Percentiles rank a stretch among this genome's conserved stretches.
Evolutionary conservation across 2,888 invertebrate genomes (phyloP).

Genomic region (Pristionchus japonicus): DNA sequence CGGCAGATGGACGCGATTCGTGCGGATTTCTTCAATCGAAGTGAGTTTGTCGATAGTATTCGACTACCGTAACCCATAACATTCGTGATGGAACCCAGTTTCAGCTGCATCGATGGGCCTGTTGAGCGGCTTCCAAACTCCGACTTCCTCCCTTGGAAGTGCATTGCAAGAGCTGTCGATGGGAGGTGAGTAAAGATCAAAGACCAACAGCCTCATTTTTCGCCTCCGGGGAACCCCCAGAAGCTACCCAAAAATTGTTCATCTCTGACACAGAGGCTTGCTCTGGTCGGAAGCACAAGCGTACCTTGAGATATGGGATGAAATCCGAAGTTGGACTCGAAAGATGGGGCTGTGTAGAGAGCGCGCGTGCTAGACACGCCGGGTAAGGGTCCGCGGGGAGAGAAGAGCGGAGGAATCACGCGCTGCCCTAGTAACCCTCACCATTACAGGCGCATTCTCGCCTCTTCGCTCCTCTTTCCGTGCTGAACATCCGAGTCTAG

Average conservation of each 20-base stretch:
- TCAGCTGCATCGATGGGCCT: not conserved
- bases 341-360: not conserved
- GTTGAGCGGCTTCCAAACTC: constrained; percentile 62
- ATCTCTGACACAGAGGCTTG: constrained; percentile 27
- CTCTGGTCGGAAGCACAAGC: constrained; percentile 37
- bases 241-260: constrained; percentile 17
- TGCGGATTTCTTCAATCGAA: not conserved
- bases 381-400: no score
- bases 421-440: no score
- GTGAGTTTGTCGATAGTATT: not conserved
- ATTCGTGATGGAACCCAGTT: no score
- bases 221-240: not conserved
- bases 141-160: constrained; percentile 61
- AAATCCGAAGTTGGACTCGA: not conserved
- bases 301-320: constrained; percentile 36
- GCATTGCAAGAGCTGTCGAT: constrained; percentile 60
- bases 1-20: not conserved
- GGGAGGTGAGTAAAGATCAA: constrained; percentile 51
- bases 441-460: constrained; percentile 2
- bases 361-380: not conserved
- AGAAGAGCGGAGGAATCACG: not conserved
- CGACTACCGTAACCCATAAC: not conserved
- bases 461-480: constrained; percentile 23
- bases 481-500: constrained; percentile 20
- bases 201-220: not conserved